Conservation (phyloP, 2,797 vertebrate species). For the Loris lydekkerianus region DNA sequence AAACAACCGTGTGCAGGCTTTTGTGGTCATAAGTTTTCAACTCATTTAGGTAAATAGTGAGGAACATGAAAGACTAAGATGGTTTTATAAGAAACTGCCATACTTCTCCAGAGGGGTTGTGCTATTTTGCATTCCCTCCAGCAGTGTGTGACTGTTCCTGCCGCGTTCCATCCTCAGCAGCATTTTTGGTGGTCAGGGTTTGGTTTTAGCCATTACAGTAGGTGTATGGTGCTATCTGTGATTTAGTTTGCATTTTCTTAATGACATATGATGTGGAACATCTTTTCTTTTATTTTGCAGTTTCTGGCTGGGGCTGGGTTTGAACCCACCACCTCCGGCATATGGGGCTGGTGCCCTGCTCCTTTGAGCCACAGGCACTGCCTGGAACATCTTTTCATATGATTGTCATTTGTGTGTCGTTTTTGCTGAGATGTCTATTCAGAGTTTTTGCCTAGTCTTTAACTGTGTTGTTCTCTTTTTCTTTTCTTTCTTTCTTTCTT, state of each 20-base stretch:
- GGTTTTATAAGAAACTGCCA: not conserved
- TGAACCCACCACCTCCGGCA: no score
- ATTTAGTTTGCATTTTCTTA: slow-evolving; percentile 12
- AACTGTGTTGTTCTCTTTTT: not conserved
- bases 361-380: no score
- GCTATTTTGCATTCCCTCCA: not conserved
- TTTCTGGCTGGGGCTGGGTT: no score
- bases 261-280: not conserved
- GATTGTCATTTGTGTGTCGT: not conserved
- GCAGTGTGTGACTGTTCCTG: not conserved
- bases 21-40: not conserved
- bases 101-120: not conserved
- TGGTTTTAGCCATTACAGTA: not conserved
- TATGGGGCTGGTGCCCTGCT: no score
- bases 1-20: not conserved
- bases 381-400: not conserved
- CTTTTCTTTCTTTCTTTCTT: no score
- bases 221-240: not conserved
- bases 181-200: not conserved
- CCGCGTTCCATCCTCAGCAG: not conserved
- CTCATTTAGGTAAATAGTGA: not conserved
- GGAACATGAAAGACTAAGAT: not conserved
- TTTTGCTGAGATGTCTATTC: not conserved
- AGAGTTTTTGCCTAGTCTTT: not conserved
- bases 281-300: not conserved